A percentile compares a stretch with the other conserved stretches of the same genome.
These are phyloP conservation scores for Stichopus horrens DNA, from an alignment of 53 echinoderm and acorn worm genomes.

Conservation along the genomic window DNA sequence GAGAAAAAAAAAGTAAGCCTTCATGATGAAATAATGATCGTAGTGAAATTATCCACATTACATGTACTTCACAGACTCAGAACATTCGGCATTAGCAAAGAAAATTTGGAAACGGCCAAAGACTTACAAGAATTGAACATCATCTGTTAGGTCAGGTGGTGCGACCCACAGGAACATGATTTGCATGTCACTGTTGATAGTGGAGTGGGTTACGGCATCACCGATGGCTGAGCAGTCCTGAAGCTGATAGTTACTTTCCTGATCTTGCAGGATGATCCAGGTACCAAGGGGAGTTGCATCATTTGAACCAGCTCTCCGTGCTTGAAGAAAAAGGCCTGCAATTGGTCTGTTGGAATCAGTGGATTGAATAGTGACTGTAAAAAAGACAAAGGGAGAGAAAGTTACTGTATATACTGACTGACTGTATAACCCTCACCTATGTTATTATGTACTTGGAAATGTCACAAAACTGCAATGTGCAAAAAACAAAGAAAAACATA, in stretches of 20 bases:
- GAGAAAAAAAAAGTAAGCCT: no score
- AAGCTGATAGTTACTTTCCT: not conserved
- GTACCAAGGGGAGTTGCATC: not conserved
- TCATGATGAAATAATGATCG: no score
- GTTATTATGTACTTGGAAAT: no score
- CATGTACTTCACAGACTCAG: no score
- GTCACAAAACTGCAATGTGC: no score
- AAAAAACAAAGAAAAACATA: no score
- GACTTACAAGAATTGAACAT: slow-evolving; percentile 13
- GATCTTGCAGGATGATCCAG: not conserved
- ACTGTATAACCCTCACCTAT: no score
- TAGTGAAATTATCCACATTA: no score
- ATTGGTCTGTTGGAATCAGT: not conserved
- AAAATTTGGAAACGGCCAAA: not conserved
- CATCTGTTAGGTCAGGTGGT: not conserved
- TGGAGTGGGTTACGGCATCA: slow-evolving; percentile 6
- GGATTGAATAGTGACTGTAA: not conserved
- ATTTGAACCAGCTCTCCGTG: not conserved
- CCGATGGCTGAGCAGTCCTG: not conserved
- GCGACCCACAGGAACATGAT: not conserved
- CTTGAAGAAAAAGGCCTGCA: not conserved
- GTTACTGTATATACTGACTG: no score
- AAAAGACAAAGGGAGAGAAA: no score
- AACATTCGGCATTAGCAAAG: not conserved
- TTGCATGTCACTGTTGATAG: not conserved